phyloP scores from a whole-genome alignment of 1,140 invertebrate genomes.

The Atta colombica region DNA sequence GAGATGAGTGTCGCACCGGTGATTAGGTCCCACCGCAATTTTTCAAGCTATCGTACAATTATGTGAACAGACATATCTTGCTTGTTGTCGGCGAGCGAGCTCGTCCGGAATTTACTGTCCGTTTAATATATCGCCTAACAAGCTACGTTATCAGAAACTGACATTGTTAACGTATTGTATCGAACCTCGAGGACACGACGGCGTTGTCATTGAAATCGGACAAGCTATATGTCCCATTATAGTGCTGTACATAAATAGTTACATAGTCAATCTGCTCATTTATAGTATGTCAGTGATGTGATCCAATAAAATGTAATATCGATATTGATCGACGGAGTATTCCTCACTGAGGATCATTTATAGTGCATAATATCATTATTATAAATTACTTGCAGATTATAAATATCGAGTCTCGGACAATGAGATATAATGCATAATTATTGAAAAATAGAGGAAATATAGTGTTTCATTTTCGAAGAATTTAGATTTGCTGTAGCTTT shows the following conservation, averaged over 20 bases:
- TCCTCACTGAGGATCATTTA: neutral
- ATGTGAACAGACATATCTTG: constrained; percentile 50
- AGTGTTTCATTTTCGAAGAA: neutral
- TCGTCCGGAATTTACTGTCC: constrained; percentile 21
- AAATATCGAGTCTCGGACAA: neutral
- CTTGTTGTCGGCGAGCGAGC: neutral
- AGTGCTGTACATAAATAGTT: constrained; percentile 8
- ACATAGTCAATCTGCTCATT: neutral
- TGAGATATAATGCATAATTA: neutral
- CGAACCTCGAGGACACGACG: constrained; percentile 9
- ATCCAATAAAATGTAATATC: constrained; percentile 10
- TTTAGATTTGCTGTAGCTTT: neutral
- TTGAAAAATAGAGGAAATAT: neutral
- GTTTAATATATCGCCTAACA: constrained; percentile 13
- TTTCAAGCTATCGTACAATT: constrained; percentile 50
- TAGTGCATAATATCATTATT: neutral
- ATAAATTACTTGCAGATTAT: constrained; percentile 26
- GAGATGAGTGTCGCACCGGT: neutral
- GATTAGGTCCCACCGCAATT: constrained; percentile 30
- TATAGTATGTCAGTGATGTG: neutral
- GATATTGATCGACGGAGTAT: neutral
- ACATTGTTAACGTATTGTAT: constrained; percentile 37
- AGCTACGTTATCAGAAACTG: constrained; percentile 35
- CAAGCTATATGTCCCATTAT: constrained; percentile 27
- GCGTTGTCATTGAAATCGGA: constrained; percentile 48